A percentile compares a stretch with the other conserved stretches of the same genome.
Evolutionary conservation across 2,113 vertebrate species (phyloP).

Genomic region (Triplophysa tibetana): DNA sequence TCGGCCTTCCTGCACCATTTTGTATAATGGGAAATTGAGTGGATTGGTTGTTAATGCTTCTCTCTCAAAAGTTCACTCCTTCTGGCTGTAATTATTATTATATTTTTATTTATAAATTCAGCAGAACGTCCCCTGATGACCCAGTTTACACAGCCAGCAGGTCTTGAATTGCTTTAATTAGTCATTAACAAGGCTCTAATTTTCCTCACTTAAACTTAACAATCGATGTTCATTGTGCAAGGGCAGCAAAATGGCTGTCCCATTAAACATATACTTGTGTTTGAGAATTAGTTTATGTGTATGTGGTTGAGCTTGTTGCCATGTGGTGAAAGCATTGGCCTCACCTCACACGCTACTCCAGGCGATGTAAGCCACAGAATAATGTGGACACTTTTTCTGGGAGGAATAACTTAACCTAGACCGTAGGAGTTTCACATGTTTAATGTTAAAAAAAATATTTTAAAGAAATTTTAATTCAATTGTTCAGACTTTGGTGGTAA

Average conservation of each 20-base stretch:
- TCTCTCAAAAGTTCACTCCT: neutral
- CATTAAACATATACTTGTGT: constrained; percentile 18
- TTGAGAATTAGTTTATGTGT: constrained; percentile 1
- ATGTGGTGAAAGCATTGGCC: neutral
- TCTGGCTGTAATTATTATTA: neutral
- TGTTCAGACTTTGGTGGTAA: constrained; percentile 28
- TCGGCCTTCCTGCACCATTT: neutral
- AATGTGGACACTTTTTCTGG: neutral
- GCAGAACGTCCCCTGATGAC: constrained; percentile 1
- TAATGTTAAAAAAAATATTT: neutral
- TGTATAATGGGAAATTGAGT: neutral
- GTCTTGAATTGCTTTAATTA: constrained; percentile 31
- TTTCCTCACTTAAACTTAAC: constrained; percentile 21
- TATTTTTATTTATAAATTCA: neutral
- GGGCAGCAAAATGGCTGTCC: constrained; percentile 9
- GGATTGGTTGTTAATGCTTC: neutral
- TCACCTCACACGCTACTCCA: constrained; percentile 12
- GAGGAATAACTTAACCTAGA: neutral
- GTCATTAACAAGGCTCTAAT: constrained; percentile 34
- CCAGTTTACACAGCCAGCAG: constrained; percentile 9
- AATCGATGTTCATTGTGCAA: constrained; percentile 23
- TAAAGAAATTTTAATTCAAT: neutral
- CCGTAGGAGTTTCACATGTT: neutral
- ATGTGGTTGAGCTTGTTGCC: neutral
- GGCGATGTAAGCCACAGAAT: constrained; percentile 2